Evolutionary conservation across 92 coral and sea anemone genomes (phyloP).

Genomic region (Virgularia gustaviana): DNA sequence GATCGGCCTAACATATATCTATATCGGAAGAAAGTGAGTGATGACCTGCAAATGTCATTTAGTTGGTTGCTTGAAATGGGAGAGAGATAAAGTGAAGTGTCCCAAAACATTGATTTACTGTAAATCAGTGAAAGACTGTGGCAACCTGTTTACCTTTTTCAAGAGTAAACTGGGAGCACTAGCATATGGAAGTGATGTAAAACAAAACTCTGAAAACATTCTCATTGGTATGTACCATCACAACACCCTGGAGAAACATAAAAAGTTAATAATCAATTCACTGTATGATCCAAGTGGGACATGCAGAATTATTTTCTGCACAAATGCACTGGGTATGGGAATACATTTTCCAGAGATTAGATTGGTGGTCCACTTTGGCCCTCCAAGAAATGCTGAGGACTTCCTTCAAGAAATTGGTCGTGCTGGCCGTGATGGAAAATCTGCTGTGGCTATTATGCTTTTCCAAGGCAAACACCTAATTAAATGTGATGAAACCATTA

Average conservation of each 20-base stretch:
- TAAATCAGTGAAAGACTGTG: slow-evolving; percentile 52
- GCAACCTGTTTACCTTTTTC: slow-evolving; percentile 47
- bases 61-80: slow-evolving; percentile 56
- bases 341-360: slow-evolving; percentile 52
- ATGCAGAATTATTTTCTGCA: slow-evolving; percentile 55
- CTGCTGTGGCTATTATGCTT: slow-evolving; percentile 40
- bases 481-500: slow-evolving; percentile 48
- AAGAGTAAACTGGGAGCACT: slow-evolving; percentile 15
- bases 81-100: slow-evolving; percentile 6
- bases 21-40: background rate
- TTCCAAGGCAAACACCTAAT: slow-evolving; percentile 49
- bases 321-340: slow-evolving; percentile 68
- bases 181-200: background rate
- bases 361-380: slow-evolving; percentile 55
- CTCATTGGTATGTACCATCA: slow-evolving; percentile 55
- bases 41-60: slow-evolving; percentile 6
- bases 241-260: slow-evolving; percentile 47
- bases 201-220: background rate
- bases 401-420: slow-evolving; percentile 58
- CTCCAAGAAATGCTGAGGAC: slow-evolving; percentile 53
- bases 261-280: slow-evolving; percentile 29
- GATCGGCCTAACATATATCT: slow-evolving; percentile 37
- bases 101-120: slow-evolving; percentile 56
- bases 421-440: slow-evolving; percentile 59
- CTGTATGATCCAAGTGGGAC: slow-evolving; percentile 32